Evolutionary conservation across 1,140 invertebrate genomes (phyloP), one percentile per base, ranked within the genome.

Genomic region (Akabosia matsudoensis): DNA sequence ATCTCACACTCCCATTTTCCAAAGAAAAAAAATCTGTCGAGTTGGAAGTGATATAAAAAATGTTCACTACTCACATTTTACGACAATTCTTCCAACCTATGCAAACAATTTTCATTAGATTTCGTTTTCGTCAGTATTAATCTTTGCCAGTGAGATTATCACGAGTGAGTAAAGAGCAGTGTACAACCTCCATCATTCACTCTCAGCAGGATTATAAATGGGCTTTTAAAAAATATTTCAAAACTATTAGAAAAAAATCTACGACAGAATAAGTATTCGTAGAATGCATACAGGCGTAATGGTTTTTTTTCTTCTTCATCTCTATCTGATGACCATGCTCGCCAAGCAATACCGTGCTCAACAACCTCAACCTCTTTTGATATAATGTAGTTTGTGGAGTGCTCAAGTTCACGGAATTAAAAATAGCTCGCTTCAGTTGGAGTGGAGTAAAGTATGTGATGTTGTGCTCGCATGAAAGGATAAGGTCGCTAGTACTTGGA

Each of bases 1-100:
- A 67, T 67, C 61, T 67, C 61, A 67, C 28, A 67, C 61, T 67
- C 61, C 61, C 61, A 67, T 30, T 67, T n/a, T 67, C 61, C 61
- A 67, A 67, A 67, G 31, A 67, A 67, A n/a, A n/a, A n/a, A n/a
- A n/a, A n/a, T n/a, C n/a, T 67, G 26, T 67, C 61, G 54, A 67
- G 61, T 67, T 67, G 28, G n/a, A 67, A 67, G 31, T 67, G 13
- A n/a, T 67, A 67, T 30, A 13, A 28, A 67, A 67, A 67, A 28
- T 45, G 7, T 45, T 45, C 18, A 10, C 18, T 45, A 18, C 37
- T 45, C 18, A 45, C 7, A 18, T 45, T 10, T n/a, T n/a, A n/a
- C n/a, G n/a, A n/a, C n/a, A n/a, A n/a, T n/a, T n/a, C n/a, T n/a
- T n/a, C n/a, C n/a, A n/a, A n/a, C n/a, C n/a, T n/a, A n/a, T n/a